phyloP scores from a whole-genome alignment of 2,888 invertebrate species.

The Polydesmus complanatus region DNA sequence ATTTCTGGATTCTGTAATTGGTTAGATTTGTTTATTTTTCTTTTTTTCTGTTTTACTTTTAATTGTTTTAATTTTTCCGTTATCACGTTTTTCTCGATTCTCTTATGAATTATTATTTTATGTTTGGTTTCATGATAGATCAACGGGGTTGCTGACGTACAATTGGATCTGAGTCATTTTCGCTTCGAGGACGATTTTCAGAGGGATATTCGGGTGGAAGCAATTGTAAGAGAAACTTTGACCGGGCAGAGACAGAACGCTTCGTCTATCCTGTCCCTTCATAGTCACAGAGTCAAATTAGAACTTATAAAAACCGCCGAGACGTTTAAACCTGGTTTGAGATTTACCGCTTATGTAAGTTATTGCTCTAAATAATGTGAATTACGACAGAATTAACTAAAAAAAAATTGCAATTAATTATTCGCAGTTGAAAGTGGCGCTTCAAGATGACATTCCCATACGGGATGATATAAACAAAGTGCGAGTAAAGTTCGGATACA shows the following conservation, averaged over 20 bases:
- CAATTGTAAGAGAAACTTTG: constrained; percentile 75
- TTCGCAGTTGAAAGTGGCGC: constrained; percentile 47
- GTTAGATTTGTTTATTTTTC: too few species aligned
- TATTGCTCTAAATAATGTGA: not conserved
- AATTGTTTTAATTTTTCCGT: too few species aligned
- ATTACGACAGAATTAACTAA: too few species aligned
- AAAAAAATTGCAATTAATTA: not conserved
- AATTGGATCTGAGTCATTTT: constrained; percentile 60
- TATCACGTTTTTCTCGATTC: too few species aligned
- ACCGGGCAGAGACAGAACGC: constrained; percentile 73
- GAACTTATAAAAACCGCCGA: constrained; percentile 65
- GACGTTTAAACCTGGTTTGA: constrained; percentile 75
- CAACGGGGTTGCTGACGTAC: constrained; percentile 59
- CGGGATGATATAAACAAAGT: constrained; percentile 44
- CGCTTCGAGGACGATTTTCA: constrained; percentile 66
- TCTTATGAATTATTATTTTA: not conserved
- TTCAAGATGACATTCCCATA: constrained; percentile 55
- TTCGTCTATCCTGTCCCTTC: constrained; percentile 55
- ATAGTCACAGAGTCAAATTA: constrained; percentile 60
- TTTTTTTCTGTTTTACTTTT: too few species aligned
- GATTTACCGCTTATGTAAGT: constrained; percentile 64
- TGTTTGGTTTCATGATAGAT: constrained; percentile 28
- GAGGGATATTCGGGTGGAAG: constrained; percentile 68
- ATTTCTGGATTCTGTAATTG: not conserved
- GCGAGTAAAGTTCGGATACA: constrained; percentile 46